These are phyloP conservation scores for Hystrix brachyura DNA, from an alignment of 2,113 vertebrate species.

Conservation along the genomic window DNA sequence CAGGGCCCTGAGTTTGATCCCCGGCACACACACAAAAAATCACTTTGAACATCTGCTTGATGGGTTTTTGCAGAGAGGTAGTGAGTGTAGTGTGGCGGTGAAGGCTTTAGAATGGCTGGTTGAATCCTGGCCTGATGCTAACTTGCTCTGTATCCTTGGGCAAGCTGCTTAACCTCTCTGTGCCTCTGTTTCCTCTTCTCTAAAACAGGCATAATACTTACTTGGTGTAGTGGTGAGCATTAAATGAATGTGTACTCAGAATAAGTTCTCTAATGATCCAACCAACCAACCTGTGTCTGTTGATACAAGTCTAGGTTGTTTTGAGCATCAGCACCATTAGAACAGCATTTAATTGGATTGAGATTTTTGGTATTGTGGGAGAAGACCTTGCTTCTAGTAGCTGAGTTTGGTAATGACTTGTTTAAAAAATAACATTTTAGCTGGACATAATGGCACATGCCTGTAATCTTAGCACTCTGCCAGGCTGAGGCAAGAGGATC, in stretches of 20 bases:
- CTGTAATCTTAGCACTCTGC: no score
- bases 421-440: not conserved
- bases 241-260: not conserved
- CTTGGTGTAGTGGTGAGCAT: not conserved
- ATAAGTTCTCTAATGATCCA: not conserved
- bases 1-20: no score
- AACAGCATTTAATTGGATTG: not conserved
- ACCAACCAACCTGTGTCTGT: not conserved
- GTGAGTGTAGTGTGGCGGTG: fast-evolving
- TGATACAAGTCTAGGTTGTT: not conserved
- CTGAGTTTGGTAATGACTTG: not conserved
- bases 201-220: not conserved
- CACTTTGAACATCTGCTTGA: not conserved
- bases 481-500: no score
- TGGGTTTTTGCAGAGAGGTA: not conserved
- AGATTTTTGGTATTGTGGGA: not conserved
- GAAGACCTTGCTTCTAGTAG: not conserved
- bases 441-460: no score
- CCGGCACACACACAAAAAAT: no score
- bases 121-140: not conserved
- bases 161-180: not conserved
- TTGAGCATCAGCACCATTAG: not conserved
- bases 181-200: not conserved
- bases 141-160: not conserved
- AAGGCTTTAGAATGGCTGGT: not conserved